These are phyloP conservation scores for Orthosia incerta DNA, from an alignment of 2,888 invertebrate species.

Conservation along the genomic window DNA sequence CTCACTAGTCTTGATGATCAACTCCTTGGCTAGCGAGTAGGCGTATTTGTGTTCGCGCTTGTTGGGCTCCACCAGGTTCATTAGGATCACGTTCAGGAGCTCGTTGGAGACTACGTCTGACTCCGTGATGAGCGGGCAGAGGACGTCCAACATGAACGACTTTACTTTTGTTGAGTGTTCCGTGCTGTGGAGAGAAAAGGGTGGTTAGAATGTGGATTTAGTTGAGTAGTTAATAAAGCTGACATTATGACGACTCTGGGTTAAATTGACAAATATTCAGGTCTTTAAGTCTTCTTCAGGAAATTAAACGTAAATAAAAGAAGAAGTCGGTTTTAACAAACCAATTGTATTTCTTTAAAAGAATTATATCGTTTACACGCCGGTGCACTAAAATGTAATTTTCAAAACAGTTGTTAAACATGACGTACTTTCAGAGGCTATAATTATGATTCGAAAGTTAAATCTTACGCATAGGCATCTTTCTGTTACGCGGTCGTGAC, in stretches of 20 bases:
- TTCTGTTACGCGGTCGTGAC: no score
- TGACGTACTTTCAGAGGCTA: no score
- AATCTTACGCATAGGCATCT: no score
- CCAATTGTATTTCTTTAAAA: no score
- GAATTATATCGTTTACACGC: no score
- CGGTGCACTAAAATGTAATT: no score
- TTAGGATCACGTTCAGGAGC: conserved; percentile 97
- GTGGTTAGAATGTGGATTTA: background rate
- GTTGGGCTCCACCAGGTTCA: conserved; percentile 98
- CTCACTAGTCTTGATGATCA: conserved; percentile 97
- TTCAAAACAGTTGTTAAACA: no score
- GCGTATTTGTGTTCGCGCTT: conserved; percentile 97
- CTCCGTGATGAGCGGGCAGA: conserved; percentile 98
- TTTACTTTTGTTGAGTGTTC: conserved; percentile 99
- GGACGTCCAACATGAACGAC: conserved; percentile 98
- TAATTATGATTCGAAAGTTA: no score
- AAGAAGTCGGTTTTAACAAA: no score
- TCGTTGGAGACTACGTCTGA: conserved; percentile 98
- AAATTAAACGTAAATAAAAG: no score
- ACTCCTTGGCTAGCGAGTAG: conserved; percentile 97
- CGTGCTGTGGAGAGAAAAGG: conserved; percentile 91
- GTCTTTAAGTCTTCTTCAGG: background rate
- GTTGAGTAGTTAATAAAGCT: no score
- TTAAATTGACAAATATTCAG: background rate
- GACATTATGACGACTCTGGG: no score